Conservation (phyloP, 2,113 vertebrate genomes). For the Rhinopithecus roxellana region DNA sequence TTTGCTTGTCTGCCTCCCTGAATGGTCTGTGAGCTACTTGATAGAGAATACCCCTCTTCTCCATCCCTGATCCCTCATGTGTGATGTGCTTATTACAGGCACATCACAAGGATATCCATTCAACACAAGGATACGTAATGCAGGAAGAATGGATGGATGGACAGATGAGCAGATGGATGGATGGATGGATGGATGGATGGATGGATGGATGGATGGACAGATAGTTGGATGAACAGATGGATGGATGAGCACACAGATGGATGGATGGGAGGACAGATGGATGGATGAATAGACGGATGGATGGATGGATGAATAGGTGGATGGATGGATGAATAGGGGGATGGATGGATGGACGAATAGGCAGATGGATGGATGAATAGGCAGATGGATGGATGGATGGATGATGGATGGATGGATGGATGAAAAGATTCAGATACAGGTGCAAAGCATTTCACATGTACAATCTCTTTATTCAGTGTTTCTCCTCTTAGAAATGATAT, state of each 20-base stretch:
- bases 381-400: accelerated
- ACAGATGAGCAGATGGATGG: no score
- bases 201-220: no score
- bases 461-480: background rate
- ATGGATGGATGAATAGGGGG: no score
- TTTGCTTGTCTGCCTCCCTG: background rate
- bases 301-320: accelerated
- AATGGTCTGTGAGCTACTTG: background rate
- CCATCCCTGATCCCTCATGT: background rate
- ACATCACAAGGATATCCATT: background rate
- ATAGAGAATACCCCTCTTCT: background rate
- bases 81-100: background rate
- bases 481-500: background rate
- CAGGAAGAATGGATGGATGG: background rate
- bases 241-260: background rate
- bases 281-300: no score
- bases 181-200: background rate
- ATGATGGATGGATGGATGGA: no score
- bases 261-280: no score
- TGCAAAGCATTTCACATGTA: background rate
- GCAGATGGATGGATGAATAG: accelerated
- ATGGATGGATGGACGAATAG: no score
- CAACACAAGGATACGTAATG: accelerated
- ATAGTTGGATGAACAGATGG: no score
- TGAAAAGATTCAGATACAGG: background rate